Evolutionary conservation across 2,113 vertebrate genomes (phyloP), one percentile per base, ranked within the genome.

Genomic region (Mirza zaza): DNA sequence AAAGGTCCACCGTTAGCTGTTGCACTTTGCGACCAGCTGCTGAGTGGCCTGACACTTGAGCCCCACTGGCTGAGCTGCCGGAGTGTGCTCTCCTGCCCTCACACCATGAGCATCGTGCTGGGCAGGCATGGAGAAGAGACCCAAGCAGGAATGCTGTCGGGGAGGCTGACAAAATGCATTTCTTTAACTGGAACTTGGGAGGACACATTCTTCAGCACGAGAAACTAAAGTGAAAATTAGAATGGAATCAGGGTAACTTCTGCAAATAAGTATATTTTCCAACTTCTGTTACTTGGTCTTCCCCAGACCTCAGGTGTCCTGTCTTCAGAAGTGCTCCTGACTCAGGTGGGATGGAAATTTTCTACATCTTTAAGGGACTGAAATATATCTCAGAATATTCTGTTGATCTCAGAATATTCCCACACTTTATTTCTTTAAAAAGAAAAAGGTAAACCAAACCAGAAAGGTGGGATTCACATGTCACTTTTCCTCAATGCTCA

Each of bases 401-500:
- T 67, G 29, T 21, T 71, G 14, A 55, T 91, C n/a, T 85, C 36
- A 29, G 23, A 82, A 63, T 63, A 63, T 76, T 70, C 76, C 76
- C 90, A 90, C 21, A 80, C 11, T 80, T 8, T n/a, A 27, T 59
- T 36, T 93, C 55, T 82, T 77, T 18, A 87, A 76, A 55, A 82
- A 59, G 21, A 67, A 11, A 85, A 67, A 82, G 45, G 18, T 52
- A 71, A 42, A 34, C 73, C 11, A 52, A 65, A 59, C 70, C 34
- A 59, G 36, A 45, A 90, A 77, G 21, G 23, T 20, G 4, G 52
- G 39, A 14, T 27, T 90, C 32, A 3, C 1, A 0, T 0, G 45
- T 29, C 48, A 14, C 27, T 42, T 90, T 57, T 21, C 45, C 12
- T 59, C 25, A 42, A 2, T 21, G 36, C 23, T 45, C 17, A 50